Conservation (phyloP, 2,113 vertebrate genomes). For the Leuciscus idus region DNA sequence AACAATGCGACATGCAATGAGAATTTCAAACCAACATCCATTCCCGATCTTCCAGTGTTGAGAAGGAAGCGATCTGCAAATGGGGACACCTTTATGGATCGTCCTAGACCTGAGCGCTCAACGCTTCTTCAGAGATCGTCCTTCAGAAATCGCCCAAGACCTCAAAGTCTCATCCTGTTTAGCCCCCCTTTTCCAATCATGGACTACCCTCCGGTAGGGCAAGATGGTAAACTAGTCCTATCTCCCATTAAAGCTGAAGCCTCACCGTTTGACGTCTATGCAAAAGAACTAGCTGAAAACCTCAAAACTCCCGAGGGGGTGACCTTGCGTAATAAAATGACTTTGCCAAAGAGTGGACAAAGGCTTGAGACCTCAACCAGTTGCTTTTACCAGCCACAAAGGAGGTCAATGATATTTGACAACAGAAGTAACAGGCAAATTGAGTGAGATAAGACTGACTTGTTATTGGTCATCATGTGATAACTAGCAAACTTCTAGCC, state of each 20-base stretch:
- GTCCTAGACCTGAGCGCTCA: slow-evolving; percentile 84
- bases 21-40: slow-evolving; percentile 54
- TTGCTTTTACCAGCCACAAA: slow-evolving; percentile 98
- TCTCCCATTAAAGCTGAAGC: slow-evolving; percentile 87
- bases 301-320: slow-evolving; percentile 81
- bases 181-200: slow-evolving; percentile 95
- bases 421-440: slow-evolving; percentile 92
- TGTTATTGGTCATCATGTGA: not conserved
- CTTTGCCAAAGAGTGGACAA: slow-evolving; percentile 96
- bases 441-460: slow-evolving; percentile 75
- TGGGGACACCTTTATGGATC: slow-evolving; percentile 83
- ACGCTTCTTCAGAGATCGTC: slow-evolving; percentile 85
- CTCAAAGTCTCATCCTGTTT: slow-evolving; percentile 96
- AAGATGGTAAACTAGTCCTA: slow-evolving; percentile 82
- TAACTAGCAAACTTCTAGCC: not conserved
- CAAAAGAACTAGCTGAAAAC: slow-evolving; percentile 81
- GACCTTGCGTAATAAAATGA: slow-evolving; percentile 91
- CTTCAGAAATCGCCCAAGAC: slow-evolving; percentile 90
- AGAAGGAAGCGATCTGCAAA: slow-evolving; percentile 84
- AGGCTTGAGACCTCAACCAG: slow-evolving; percentile 97
- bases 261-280: slow-evolving; percentile 74
- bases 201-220: slow-evolving; percentile 87
- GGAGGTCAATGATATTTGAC: slow-evolving; percentile 95
- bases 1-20: slow-evolving; percentile 66
- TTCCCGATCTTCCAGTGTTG: slow-evolving; percentile 78